These are phyloP conservation scores for Monodelphis domestica DNA, from an alignment of 2,797 vertebrate genomes.

Conservation along the genomic window DNA sequence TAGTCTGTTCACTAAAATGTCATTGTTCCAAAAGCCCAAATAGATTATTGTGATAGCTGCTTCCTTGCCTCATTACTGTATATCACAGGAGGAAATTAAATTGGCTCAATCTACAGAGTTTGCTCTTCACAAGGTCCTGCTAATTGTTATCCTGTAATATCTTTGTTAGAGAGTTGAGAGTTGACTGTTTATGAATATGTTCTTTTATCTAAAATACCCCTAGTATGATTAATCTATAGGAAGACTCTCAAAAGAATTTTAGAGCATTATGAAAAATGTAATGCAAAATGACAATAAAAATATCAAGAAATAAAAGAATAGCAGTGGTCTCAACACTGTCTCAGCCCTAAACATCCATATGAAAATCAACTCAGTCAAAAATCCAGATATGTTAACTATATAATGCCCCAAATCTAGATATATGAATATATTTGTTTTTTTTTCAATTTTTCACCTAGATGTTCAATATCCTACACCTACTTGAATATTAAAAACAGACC, in stretches of 20 bases:
- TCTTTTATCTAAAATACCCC: not conserved
- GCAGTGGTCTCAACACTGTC: not conserved
- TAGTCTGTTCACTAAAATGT: not conserved
- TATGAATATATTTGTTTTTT: not conserved
- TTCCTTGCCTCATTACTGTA: not conserved
- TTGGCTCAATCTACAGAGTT: not conserved
- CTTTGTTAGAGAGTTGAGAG: not conserved
- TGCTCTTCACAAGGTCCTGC: not conserved
- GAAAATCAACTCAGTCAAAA: not conserved
- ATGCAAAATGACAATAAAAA: not conserved
- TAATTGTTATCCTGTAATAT: not conserved
- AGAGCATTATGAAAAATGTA: not conserved
- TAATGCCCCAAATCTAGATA: not conserved
- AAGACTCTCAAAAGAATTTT: not conserved
- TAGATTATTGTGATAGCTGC: not conserved
- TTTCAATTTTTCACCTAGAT: not conserved
- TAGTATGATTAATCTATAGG: not conserved
- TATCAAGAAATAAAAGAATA: not conserved
- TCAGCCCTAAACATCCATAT: not conserved
- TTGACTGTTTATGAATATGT: not conserved
- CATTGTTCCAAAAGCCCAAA: not conserved
- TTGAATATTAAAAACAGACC: not conserved
- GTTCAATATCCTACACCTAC: not conserved
- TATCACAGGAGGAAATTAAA: not conserved
- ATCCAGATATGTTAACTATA: not conserved